Conservation (phyloP, 2,113 vertebrate genomes). For the Chascanopsetta lugubris region DNA sequence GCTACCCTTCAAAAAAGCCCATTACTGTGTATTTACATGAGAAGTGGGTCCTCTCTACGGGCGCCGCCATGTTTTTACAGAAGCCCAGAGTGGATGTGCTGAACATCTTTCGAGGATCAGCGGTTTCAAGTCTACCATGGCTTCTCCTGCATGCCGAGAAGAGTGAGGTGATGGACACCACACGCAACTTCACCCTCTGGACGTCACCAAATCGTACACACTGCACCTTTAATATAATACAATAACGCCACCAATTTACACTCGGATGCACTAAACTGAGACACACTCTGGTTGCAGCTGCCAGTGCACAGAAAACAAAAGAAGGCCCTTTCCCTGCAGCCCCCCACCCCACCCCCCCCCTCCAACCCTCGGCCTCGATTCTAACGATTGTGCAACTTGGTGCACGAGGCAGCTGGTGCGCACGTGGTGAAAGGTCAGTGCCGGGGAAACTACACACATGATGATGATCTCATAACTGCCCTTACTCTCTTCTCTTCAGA, state of each 20-base stretch:
- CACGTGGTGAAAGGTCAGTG: slow-evolving; percentile 73
- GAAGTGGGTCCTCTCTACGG: too few species aligned
- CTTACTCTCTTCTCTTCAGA: slow-evolving; percentile 11
- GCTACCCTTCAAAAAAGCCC: too few species aligned
- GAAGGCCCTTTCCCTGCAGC: slow-evolving; percentile 31
- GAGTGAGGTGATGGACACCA: too few species aligned
- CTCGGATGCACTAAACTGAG: slow-evolving; percentile 46
- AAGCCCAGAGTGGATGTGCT: too few species aligned
- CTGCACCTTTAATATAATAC: too few species aligned
- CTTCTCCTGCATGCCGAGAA: too few species aligned
- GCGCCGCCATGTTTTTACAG: too few species aligned
- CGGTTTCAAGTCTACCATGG: too few species aligned
- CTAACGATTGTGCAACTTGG: slow-evolving; percentile 77
- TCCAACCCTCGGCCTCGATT: not conserved
- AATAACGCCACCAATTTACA: slow-evolving; percentile 13
- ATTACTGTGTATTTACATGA: too few species aligned
- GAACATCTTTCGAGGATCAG: too few species aligned
- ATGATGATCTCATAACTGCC: slow-evolving; percentile 30
- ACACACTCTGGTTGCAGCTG: slow-evolving; percentile 33
- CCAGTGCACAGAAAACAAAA: slow-evolving; percentile 48
- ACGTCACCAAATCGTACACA: too few species aligned
- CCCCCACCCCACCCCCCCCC: not conserved
- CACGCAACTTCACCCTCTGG: too few species aligned
- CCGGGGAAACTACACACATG: slow-evolving; percentile 60
- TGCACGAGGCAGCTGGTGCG: slow-evolving; percentile 83